Percentiles rank a stretch among this genome's conserved stretches.
These are phyloP conservation scores for Doryteuthis pealeii DNA, from an alignment of 1,140 invertebrate genomes.

Conservation along the genomic window DNA sequence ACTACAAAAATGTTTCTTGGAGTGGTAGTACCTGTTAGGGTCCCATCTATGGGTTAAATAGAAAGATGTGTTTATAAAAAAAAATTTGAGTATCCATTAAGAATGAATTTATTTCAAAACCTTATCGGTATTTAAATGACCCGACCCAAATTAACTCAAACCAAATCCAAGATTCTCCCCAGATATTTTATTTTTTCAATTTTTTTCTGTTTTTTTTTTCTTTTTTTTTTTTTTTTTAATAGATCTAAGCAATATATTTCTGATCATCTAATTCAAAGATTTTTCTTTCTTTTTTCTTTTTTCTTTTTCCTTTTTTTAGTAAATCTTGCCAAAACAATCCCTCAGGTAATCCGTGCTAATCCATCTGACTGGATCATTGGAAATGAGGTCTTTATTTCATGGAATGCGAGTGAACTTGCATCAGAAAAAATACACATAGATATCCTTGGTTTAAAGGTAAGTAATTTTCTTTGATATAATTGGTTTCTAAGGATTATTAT, in stretches of 20 bases:
- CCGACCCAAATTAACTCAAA: too few species aligned
- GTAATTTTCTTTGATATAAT: background rate
- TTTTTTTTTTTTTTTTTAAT: background rate
- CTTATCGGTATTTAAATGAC: too few species aligned
- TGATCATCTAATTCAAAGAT: too few species aligned
- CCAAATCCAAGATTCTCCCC: too few species aligned
- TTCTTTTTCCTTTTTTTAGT: constrained; percentile 25
- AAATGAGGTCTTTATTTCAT: constrained; percentile 22
- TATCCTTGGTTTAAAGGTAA: constrained; percentile 33
- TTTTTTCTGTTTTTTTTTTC: background rate
- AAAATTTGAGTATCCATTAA: too few species aligned
- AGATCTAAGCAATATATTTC: background rate
- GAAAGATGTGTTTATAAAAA: too few species aligned
- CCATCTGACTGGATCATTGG: constrained; percentile 29
- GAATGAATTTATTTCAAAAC: too few species aligned
- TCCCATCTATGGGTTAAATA: too few species aligned
- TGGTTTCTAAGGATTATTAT: too few species aligned
- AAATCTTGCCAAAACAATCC: constrained; percentile 28
- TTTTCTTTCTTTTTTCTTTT: background rate
- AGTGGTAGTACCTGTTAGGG: too few species aligned
- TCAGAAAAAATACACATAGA: constrained; percentile 25
- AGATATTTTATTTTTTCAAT: background rate
- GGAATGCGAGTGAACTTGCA: constrained; percentile 26
- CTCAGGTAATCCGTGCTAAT: constrained; percentile 27
- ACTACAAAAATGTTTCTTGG: too few species aligned